These are phyloP conservation scores for Indri indri DNA, from an alignment of 2,113 vertebrate species.

Conservation along the genomic window DNA sequence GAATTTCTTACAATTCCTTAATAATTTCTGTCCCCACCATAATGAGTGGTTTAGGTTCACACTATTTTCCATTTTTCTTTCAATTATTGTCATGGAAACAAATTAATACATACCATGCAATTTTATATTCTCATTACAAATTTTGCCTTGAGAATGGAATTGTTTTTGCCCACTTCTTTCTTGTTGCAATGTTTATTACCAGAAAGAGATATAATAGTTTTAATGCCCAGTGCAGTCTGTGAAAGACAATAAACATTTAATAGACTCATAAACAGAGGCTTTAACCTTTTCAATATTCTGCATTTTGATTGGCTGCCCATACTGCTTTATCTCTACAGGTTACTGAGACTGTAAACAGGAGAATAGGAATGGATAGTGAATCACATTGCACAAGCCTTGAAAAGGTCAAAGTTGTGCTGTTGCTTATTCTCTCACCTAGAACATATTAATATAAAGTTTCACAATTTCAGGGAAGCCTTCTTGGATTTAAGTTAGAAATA, in stretches of 20 bases:
- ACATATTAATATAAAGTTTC: constrained; percentile 58
- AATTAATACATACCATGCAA: neutral
- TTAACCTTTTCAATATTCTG: constrained; percentile 81
- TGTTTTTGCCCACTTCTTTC: constrained; percentile 49
- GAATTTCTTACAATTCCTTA: neutral
- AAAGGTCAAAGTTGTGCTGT: constrained; percentile 76
- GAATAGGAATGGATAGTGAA: constrained; percentile 48
- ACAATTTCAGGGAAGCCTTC: neutral
- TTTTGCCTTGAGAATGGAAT: constrained; percentile 24
- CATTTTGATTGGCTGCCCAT: constrained; percentile 61
- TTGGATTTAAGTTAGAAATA: constrained; percentile 21
- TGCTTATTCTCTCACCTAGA: constrained; percentile 62
- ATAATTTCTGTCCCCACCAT: neutral
- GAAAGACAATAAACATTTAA: constrained; percentile 82
- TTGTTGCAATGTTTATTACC: constrained; percentile 75
- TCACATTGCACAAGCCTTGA: constrained; percentile 56
- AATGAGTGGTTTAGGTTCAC: neutral
- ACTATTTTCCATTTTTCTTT: constrained; percentile 42
- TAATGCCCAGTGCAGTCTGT: constrained; percentile 65
- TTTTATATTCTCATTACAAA: neutral
- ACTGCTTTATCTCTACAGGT: constrained; percentile 56
- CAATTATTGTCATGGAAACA: neutral
- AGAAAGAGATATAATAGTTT: constrained; percentile 71
- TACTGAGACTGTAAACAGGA: constrained; percentile 47
- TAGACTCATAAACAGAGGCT: constrained; percentile 78